Percentiles rank a stretch among this genome's conserved stretches.
phyloP scores from a whole-genome alignment of 2,888 invertebrate genomes.

The Piscicola geometra region DNA sequence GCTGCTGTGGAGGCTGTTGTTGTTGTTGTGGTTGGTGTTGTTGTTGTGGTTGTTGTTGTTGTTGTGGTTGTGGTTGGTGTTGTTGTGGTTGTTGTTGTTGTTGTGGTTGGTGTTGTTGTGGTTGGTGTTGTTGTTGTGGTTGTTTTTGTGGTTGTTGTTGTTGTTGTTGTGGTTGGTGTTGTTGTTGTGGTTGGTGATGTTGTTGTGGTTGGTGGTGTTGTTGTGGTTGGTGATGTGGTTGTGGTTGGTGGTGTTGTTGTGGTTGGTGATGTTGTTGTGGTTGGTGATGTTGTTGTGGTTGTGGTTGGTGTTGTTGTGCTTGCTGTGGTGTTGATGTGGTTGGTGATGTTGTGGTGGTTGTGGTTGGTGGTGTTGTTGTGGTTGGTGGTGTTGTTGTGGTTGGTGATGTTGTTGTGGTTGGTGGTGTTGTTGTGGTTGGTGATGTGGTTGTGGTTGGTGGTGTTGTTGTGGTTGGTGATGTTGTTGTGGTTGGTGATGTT shows the following conservation, averaged over 20 bases:
- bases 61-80: background rate
- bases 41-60: background rate
- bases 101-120: background rate
- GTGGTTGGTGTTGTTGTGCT: conserved; percentile 3
- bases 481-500: background rate
- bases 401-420: too few species aligned
- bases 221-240: background rate
- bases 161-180: background rate
- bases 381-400: background rate
- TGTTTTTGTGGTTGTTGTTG: background rate
- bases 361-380: background rate
- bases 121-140: background rate
- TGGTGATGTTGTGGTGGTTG: background rate
- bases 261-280: background rate
- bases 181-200: background rate
- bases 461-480: background rate
- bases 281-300: background rate
- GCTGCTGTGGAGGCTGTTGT: background rate
- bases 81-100: background rate
- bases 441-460: background rate
- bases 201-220: background rate
- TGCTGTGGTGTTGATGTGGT: background rate
- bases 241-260: background rate
- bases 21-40: background rate
- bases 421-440: background rate